Evolutionary conservation across 2,888 invertebrate genomes (phyloP).

Genomic region (Neuroscelio doddi): DNA sequence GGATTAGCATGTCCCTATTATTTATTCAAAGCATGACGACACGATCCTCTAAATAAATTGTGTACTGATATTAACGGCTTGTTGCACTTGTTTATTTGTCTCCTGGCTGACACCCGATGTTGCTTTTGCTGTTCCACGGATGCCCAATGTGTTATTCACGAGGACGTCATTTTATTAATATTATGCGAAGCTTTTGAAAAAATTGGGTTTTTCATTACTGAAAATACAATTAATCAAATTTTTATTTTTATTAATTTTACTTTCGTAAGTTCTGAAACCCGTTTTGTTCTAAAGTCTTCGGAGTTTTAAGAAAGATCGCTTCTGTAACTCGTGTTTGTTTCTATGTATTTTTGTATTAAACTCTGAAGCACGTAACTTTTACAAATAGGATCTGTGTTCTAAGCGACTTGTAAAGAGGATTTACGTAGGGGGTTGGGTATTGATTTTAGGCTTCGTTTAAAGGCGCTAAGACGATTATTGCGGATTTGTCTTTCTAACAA

Average conservation of each 20-base stretch:
- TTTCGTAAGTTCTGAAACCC: not conserved
- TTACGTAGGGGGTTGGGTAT: slow-evolving; percentile 18
- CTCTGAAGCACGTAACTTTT: not conserved
- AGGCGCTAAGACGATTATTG: slow-evolving; percentile 30
- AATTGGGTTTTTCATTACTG: not conserved
- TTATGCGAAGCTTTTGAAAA: not conserved
- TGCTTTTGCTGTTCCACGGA: slow-evolving; percentile 53
- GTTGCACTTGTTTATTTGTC: slow-evolving; percentile 68
- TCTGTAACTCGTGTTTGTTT: not conserved
- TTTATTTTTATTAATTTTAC: too few species aligned
- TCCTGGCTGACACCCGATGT: slow-evolving; percentile 59
- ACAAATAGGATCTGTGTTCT: not conserved
- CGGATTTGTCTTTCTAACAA: slow-evolving; percentile 19
- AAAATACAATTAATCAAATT: too few species aligned
- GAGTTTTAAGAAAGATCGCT: not conserved
- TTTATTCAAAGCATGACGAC: slow-evolving; percentile 68
- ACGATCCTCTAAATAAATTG: slow-evolving; percentile 67
- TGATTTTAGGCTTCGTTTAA: slow-evolving; percentile 18
- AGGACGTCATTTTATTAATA: not conserved
- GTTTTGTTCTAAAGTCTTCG: not conserved
- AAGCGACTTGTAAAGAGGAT: slow-evolving; percentile 20
- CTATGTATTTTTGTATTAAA: not conserved
- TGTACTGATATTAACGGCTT: slow-evolving; percentile 69
- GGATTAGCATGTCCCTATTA: slow-evolving; percentile 65
- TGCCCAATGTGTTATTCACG: slow-evolving; percentile 4